Evolutionary conservation across 2,797 vertebrate species (phyloP).

Genomic region (Chaetodon trifasciatus): DNA sequence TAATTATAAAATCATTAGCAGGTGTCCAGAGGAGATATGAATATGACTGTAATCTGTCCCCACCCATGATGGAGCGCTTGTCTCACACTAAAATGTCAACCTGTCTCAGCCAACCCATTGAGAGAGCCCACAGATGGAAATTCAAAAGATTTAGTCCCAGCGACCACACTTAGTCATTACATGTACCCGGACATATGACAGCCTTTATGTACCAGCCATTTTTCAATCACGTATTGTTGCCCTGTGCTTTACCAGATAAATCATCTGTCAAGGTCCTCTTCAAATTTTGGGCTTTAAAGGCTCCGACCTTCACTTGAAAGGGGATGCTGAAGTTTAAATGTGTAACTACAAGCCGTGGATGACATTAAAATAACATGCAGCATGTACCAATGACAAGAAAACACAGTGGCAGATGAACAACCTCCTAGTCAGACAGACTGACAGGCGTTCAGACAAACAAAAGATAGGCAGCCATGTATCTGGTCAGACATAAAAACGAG

Average conservation of each 20-base stretch:
- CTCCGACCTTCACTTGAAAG: conserved; percentile 32
- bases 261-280: conserved; percentile 36
- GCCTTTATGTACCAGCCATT: conserved; percentile 35
- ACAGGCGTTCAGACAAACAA: conserved; percentile 36
- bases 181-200: conserved; percentile 42
- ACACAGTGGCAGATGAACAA: conserved; percentile 20
- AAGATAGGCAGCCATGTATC: conserved; percentile 48
- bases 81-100: conserved; percentile 87
- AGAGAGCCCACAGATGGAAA: conserved; percentile 59
- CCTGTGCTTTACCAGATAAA: neutral
- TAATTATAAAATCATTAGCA: conserved; percentile 90
- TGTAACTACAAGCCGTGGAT: conserved; percentile 27
- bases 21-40: conserved; percentile 89
- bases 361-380: conserved; percentile 43
- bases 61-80: conserved; percentile 82
- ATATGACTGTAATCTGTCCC: conserved; percentile 87
- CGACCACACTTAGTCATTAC: conserved; percentile 47
- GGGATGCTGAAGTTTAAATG: conserved; percentile 42
- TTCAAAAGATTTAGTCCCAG: conserved; percentile 65
- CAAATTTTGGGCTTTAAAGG: conserved; percentile 17
- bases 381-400: conserved; percentile 23
- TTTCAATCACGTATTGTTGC: conserved; percentile 44
- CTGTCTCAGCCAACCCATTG: conserved; percentile 73
- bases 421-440: conserved; percentile 19
- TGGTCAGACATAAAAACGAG: conserved; percentile 66